These are phyloP conservation scores for Grammomys surdaster DNA, from an alignment of 2,113 vertebrate genomes.

Conservation along the genomic window DNA sequence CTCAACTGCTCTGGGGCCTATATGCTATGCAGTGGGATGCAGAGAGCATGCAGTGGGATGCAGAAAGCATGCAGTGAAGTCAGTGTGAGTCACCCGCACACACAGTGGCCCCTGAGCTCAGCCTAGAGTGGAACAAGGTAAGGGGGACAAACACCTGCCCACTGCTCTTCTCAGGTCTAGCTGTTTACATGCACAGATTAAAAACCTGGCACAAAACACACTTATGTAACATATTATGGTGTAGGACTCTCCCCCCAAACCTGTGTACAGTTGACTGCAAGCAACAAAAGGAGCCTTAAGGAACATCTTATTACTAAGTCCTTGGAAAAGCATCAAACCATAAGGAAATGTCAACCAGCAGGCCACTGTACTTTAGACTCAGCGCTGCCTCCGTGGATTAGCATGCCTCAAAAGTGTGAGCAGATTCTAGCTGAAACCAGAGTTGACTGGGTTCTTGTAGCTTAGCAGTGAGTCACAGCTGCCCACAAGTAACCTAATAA, in stretches of 20 bases:
- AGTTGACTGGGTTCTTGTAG: slow-evolving; percentile 61
- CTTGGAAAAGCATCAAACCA: slow-evolving; percentile 44
- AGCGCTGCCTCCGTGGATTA: slow-evolving; percentile 35
- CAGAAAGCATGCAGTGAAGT: slow-evolving; percentile 22
- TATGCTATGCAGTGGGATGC: neutral
- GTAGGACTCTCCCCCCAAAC: neutral
- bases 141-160: neutral
- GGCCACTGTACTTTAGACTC: slow-evolving; percentile 18
- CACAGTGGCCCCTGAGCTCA: neutral
- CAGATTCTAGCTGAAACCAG: slow-evolving; percentile 35
- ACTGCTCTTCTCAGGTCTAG: slow-evolving; percentile 24
- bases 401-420: slow-evolving; percentile 37
- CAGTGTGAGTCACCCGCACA: neutral
- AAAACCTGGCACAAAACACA: slow-evolving; percentile 24
- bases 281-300: slow-evolving; percentile 21
- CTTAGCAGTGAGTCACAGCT: slow-evolving; percentile 69
- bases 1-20: slow-evolving; percentile 38
- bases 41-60: neutral
- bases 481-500: slow-evolving; percentile 80
- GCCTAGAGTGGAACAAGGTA: neutral
- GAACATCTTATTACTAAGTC: slow-evolving; percentile 34
- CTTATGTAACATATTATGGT: slow-evolving; percentile 36
- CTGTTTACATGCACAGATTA: slow-evolving; percentile 59
- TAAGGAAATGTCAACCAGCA: slow-evolving; percentile 40
- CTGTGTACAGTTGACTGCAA: slow-evolving; percentile 50